phyloP scores from a whole-genome alignment of 2,113 vertebrate genomes.

The Coturnix japonica region DNA sequence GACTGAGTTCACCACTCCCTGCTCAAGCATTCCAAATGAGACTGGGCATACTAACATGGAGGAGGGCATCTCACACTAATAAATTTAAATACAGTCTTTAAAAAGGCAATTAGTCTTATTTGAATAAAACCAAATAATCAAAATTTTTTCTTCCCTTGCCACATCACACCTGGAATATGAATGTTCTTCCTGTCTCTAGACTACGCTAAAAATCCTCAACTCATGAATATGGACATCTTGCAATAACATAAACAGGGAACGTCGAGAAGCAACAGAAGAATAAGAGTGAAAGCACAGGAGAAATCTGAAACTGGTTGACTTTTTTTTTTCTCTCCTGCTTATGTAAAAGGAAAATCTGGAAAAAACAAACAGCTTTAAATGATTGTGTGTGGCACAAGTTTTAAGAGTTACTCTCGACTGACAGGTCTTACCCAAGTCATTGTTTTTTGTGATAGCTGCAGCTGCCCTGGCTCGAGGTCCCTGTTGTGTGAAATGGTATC shows the following conservation, averaged over 20 bases:
- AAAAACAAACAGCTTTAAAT: neutral
- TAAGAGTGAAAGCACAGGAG: neutral
- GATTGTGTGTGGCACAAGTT: no score
- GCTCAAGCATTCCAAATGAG: neutral
- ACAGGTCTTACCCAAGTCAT: constrained; percentile 89
- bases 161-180: neutral
- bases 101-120: neutral
- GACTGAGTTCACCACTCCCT: neutral
- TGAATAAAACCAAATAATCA: neutral
- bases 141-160: neutral
- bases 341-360: neutral
- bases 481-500: constrained; percentile 96
- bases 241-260: neutral
- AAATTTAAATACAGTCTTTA: neutral
- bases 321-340: neutral
- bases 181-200: neutral
- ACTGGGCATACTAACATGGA: neutral
- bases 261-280: neutral
- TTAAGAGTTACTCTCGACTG: neutral
- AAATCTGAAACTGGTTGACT: neutral
- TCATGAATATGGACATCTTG: neutral
- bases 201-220: neutral
- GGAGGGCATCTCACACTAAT: neutral
- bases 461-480: constrained; percentile 93
- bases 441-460: constrained; percentile 97